phyloP scores from a whole-genome alignment of 2,113 vertebrate species.

The Mohoua ochrocephala region DNA sequence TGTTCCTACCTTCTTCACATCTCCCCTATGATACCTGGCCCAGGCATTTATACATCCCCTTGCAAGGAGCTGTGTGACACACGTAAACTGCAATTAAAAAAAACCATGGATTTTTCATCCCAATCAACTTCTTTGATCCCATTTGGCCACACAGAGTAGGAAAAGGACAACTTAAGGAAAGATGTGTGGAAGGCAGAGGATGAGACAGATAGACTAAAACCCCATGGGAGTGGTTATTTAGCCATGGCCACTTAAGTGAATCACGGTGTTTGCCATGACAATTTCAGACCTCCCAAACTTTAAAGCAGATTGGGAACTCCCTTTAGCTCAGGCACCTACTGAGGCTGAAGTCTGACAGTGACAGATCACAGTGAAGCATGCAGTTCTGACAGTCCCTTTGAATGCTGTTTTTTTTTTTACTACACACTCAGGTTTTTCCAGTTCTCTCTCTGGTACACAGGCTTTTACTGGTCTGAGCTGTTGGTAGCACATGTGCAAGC shows the following conservation, averaged over 20 bases:
- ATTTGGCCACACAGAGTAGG: background rate
- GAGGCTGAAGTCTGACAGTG: background rate
- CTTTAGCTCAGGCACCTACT: background rate
- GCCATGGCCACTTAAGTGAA: background rate
- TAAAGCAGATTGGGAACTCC: background rate
- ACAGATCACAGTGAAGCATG: background rate
- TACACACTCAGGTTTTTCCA: background rate
- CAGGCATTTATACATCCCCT: background rate
- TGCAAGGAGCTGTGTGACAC: background rate
- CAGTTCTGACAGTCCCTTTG: background rate
- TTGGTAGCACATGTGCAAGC: background rate
- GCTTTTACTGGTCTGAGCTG: background rate
- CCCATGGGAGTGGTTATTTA: background rate
- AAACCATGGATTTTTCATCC: background rate
- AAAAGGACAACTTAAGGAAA: background rate
- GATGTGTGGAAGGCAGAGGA: background rate
- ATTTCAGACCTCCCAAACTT: background rate
- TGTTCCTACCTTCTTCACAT: background rate
- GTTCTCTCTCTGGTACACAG: background rate
- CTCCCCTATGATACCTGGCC: background rate
- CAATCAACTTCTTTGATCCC: background rate
- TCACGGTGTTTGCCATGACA: background rate
- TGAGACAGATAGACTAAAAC: background rate
- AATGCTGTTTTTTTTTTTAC: background rate
- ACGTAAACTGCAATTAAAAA: background rate